Base-by-base conservation (phyloP, 2,888 invertebrate species). In the Notodonta ziczac region DNA sequence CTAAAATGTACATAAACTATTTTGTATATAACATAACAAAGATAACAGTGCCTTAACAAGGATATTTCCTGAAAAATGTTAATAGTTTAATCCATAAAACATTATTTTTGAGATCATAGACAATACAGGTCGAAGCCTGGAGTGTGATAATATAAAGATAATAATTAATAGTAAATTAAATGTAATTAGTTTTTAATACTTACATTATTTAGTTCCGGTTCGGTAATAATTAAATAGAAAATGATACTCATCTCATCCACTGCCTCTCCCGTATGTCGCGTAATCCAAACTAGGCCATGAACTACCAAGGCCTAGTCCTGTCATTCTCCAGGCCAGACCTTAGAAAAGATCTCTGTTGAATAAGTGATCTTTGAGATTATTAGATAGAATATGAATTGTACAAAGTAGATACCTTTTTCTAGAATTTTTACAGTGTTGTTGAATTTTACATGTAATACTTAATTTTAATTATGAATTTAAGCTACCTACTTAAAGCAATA, bases 361-460 rank as follows among this genome's bases (percentile, higher is more conserved):
- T 73, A 63, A 80, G 80, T 79, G 80, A 81, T 80, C 77, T 83
- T 81, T 85, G 90, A 90, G 90, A 90, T 90, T 90, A 90, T 85
- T 86, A 88, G 83, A 64, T 83, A 81, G 73, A 80, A 69, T 65
- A 69, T 61, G 66, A 75, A 71, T 78, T 89, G 89, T 90, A 91
- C 86, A 90, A 90, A 88, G 73, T 83, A 83, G 76, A 81, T 68
- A 77, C 72, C 73, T n/a, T 80, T 87, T 88, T 87, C 72, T 87
- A 87, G 84, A 83, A 86, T 85, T 88, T 91, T 90, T 88, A 88
- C 87, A 83, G 81, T 74, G 74, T 85, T 87, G 88, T 89, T 90
- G 80, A 87, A 72, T 78, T 81, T 81, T 84, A 77, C 77, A 67
- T 72, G 61, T 65, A 72, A 72, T 67, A 60, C 54, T 67, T 71